phyloP scores from a whole-genome alignment of 1,140 invertebrate genomes.

The Pseudomyrmex pallidus region DNA sequence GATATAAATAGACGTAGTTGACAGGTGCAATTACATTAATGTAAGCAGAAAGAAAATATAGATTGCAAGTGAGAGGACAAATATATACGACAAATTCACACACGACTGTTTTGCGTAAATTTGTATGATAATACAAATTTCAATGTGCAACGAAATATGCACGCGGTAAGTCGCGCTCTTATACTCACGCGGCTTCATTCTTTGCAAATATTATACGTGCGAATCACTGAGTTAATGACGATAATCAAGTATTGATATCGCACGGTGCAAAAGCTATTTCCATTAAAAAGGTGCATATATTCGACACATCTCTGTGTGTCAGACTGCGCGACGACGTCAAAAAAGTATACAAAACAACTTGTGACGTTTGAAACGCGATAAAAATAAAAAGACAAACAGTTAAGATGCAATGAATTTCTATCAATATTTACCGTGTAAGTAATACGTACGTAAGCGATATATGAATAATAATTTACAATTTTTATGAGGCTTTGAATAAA shows the following conservation, averaged over 20 bases:
- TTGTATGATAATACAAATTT: too few species aligned
- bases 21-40: too few species aligned
- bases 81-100: too few species aligned
- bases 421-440: background rate
- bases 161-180: too few species aligned
- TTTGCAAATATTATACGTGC: background rate
- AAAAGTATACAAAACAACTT: background rate
- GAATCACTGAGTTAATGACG: background rate
- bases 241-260: slow-evolving; percentile 51
- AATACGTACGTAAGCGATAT: too few species aligned
- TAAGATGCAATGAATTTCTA: slow-evolving; percentile 1
- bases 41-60: too few species aligned
- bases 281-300: background rate
- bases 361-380: background rate
- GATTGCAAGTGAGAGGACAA: too few species aligned
- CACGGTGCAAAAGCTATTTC: background rate
- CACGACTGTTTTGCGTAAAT: too few species aligned
- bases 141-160: too few species aligned
- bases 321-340: background rate
- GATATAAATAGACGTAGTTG: too few species aligned
- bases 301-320: background rate
- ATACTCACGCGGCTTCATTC: too few species aligned
- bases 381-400: slow-evolving; percentile 15
- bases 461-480: background rate
- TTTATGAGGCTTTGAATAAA: too few species aligned